A percentile compares a stretch with the other conserved stretches of the same genome.
These are phyloP conservation scores for Tympanuchus pallidicinctus DNA, from an alignment of 2,113 vertebrate genomes.

Conservation along the genomic window DNA sequence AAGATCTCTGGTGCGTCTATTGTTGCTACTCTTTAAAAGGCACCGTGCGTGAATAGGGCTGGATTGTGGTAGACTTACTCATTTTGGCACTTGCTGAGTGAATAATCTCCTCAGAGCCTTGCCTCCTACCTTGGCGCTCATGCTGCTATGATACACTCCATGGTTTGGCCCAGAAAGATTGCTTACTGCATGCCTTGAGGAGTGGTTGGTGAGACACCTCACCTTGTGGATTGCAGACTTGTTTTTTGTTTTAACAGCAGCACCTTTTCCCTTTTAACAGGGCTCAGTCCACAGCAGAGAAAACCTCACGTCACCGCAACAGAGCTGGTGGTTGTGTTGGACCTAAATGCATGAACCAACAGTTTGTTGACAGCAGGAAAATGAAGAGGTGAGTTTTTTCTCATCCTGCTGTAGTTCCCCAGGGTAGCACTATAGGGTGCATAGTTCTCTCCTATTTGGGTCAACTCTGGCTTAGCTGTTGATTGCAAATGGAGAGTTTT, in stretches of 20 bases:
- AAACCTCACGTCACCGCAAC: slow-evolving; percentile 4
- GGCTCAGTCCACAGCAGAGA: slow-evolving; percentile 72
- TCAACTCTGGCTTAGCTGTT: background rate
- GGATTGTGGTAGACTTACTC: slow-evolving; percentile 9
- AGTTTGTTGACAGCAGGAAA: slow-evolving; percentile 64
- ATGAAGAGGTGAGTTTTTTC: slow-evolving; percentile 74
- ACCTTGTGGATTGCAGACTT: background rate
- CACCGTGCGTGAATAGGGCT: background rate
- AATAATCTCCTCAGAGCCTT: background rate
- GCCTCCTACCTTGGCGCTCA: background rate
- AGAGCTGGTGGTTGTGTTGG: slow-evolving; percentile 63
- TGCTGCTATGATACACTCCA: background rate
- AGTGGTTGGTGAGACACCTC: slow-evolving; percentile 21
- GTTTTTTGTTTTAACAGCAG: slow-evolving; percentile 1
- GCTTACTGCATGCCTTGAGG: slow-evolving; percentile 6
- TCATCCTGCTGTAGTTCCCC: background rate
- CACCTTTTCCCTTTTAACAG: slow-evolving; percentile 59
- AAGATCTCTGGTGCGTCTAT: slow-evolving; percentile 74
- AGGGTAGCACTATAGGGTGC: background rate
- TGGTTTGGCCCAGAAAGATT: background rate
- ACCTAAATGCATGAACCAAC: slow-evolving; percentile 52
- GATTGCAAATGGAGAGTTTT: background rate
- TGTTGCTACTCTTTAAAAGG: slow-evolving; percentile 16
- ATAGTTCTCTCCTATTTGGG: background rate
- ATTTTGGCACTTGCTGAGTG: background rate